Base-by-base conservation (phyloP, 2,797 vertebrate genomes). In the Tokudaia muenninki region DNA sequence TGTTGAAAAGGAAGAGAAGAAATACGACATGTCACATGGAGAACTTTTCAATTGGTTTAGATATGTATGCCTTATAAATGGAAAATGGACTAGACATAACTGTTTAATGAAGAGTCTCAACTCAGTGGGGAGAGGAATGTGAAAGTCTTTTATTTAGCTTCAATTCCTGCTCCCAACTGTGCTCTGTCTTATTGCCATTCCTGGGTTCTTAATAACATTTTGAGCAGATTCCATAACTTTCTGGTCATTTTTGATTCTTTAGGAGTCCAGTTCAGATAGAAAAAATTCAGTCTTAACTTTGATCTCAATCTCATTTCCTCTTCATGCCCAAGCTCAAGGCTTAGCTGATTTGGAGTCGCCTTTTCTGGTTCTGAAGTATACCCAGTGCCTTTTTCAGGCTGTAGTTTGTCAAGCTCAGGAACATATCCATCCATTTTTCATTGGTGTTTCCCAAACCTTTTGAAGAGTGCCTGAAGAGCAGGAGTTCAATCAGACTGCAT, bases 31-130 rank as follows among this genome's bases (percentile, higher is more conserved):
- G 87, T 95, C 44, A 86, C 72, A 94, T 84, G 88, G 65, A 89
- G 92, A 93, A 92, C 55, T 97, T 94, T 96, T 97, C 87, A 97
- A 95, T 94, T 95, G 96, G 77, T 82, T 95, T 87, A 93, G 92
- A 90, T 97, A 93, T 90, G 47, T 97, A 93, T 95, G 65, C 47
- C 92, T 90, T 97, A 87, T 89, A 96, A 93, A 96, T 95, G 95
- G 87, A 90, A 95, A 55, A 74, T 55, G 70, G 50, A 91, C 86
- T 91, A 97, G 90, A 92, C 80, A 90, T 80, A 96, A 96, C 87
- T 95, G 65, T 95, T 97, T 96, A 94, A 97, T 90, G 93, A 97
- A 94, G 87, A 96, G 84, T 93, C 93, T 97, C 84, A 94, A 95
- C 93, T 97, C 94, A 94, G 92, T 97, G 55, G 90, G 96, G 84